phyloP scores from a whole-genome alignment of 37 sponge, comb jelly and placozoan species.

The Diacarnus erythraeanus region DNA sequence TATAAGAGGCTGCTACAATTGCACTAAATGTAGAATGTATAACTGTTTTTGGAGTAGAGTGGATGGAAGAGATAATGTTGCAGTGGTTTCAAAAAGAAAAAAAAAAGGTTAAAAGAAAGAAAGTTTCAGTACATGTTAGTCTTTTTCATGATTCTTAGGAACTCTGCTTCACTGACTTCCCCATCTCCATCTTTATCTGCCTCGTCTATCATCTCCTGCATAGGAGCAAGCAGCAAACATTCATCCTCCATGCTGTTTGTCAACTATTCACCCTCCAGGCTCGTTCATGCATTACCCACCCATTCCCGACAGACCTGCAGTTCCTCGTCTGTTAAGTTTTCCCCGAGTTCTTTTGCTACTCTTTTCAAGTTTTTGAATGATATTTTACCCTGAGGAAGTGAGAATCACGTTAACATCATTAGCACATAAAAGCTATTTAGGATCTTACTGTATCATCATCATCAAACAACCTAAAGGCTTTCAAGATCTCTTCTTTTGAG shows the following conservation, averaged over 20 bases:
- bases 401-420: background rate
- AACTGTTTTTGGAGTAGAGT: background rate
- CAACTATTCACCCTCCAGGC: too few relatives aligned
- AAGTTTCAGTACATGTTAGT: conserved; percentile 89
- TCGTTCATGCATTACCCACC: too few relatives aligned
- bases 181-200: conserved; percentile 99
- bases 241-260: too few relatives aligned
- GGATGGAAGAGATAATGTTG: background rate
- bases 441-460: conserved; percentile 93
- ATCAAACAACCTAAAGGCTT: conserved; percentile 97
- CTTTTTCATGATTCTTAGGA: conserved; percentile 99
- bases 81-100: background rate
- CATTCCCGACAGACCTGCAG: conserved; percentile 85
- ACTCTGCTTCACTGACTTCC: conserved; percentile 95
- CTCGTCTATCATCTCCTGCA: conserved; percentile 99
- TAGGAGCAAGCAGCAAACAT: background rate
- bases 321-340: conserved; percentile 97
- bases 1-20: too few relatives aligned
- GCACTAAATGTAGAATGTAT: too few relatives aligned
- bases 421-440: background rate
- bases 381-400: conserved; percentile 82
- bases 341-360: conserved; percentile 98
- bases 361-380: conserved; percentile 97
- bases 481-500: conserved; percentile 96
- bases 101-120: background rate